Evolutionary conservation across 2,888 invertebrate genomes (phyloP), one percentile per base, ranked within the genome.

Genomic region (Sarcophaga caerulescens): DNA sequence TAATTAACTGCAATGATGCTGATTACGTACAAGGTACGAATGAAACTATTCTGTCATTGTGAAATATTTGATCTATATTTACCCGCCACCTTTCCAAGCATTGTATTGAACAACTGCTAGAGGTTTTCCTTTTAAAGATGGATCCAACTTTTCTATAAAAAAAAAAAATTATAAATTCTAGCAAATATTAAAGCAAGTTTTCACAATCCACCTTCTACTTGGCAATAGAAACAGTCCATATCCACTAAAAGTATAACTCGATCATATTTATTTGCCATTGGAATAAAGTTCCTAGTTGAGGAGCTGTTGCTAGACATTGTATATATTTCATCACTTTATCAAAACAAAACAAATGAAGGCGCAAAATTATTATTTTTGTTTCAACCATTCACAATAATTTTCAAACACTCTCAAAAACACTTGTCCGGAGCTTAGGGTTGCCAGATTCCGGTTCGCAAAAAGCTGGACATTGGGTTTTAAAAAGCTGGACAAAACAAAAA

Each of bases 211-310:
- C 86, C 86, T 94, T 99, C 99, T 2, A 99, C 99, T 95, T 99
- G 99, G 90, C 99, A 99, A 93, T 98, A 99, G 94, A 99, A 99
- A 93, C 99, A 99, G 93, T 99, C 99, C 99, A 99, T 99, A 92
- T 99, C 99, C 73, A 99, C 96, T 73, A 99, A 94, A 63, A 97
- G 96, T 23, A 99, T 94, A 23, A 98, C 94, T 88, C 97, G 94
- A 87, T 95, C 95, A 86, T 93, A 93, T 85, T 93, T 93, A 75
- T 91, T 91, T 52, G 90, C 88, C 77, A 92, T 89, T 65, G 91
- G 89, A 45, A 92, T 89, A 79, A 88, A 90, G 85, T 89, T 90
- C 68, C 90, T 90, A 23, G 88, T 35, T 1, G 85, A 77, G 11
- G 17, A 57, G 57, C 8, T 75, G 23, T 11, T 71, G 23, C 2